A percentile compares a stretch with the other conserved stretches of the same genome.
Evolutionary conservation across 2,888 invertebrate genomes (phyloP).

Genomic region (Ormyrus thymus): DNA sequence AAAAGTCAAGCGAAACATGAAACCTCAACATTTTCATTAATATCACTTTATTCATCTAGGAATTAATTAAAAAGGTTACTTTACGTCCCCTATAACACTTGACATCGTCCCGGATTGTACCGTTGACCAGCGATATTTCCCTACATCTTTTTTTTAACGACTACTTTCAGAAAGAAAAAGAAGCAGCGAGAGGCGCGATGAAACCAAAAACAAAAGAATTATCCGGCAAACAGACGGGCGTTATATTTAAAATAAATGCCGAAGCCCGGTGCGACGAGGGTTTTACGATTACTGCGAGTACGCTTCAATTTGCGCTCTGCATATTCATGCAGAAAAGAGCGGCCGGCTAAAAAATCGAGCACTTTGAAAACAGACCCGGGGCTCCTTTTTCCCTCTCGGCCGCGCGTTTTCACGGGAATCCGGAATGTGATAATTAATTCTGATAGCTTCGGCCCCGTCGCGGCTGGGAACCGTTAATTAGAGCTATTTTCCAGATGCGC

Average conservation of each 20-base stretch:
- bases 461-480: conserved; percentile 30
- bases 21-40: background rate
- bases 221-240: background rate
- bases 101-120: too few relatives aligned
- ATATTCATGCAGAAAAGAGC: conserved; percentile 29
- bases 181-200: background rate
- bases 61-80: conserved; percentile 9
- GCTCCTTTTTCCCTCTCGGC: background rate
- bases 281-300: conserved; percentile 35
- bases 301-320: conserved; percentile 42
- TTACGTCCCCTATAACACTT: background rate
- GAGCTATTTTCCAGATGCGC: conserved; percentile 11
- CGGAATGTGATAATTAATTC: conserved; percentile 45
- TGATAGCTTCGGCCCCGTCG: background rate
- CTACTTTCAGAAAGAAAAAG: background rate
- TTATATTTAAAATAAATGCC: conserved; percentile 18
- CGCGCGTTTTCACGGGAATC: too few relatives aligned
- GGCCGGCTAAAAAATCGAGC: background rate
- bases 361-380: background rate
- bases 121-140: too few relatives aligned
- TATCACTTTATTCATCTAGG: background rate
- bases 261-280: background rate
- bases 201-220: conserved; percentile 14
- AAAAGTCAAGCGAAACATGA: conserved; percentile 2
- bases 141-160: conserved; percentile 5